Percentiles rank a stretch among this genome's conserved stretches.
phyloP scores from a whole-genome alignment of 2,888 invertebrate genomes.

The Tineola bisselliella region DNA sequence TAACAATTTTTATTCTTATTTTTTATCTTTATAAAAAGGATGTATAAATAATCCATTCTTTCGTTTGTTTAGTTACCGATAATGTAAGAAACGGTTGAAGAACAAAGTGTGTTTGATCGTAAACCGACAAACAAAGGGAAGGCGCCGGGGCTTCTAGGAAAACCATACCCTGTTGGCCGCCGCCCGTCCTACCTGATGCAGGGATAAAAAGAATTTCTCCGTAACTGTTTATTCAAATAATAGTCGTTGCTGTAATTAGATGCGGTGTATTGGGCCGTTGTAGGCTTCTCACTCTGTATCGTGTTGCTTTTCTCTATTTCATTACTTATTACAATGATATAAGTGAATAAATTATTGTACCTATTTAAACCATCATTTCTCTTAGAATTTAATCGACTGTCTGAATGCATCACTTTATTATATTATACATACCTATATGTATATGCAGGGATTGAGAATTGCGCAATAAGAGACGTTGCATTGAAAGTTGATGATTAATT shows the following conservation, averaged over 20 bases:
- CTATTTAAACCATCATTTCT: too few species aligned
- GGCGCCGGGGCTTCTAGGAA: conserved; percentile 11
- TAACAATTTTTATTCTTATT: background rate
- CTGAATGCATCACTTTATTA: too few species aligned
- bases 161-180: background rate
- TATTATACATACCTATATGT: too few species aligned
- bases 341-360: too few species aligned
- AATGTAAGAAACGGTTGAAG: background rate
- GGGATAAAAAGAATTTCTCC: conserved; percentile 3
- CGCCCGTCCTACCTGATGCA: background rate
- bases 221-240: conserved; percentile 11
- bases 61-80: background rate
- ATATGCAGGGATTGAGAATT: too few species aligned
- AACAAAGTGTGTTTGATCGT: conserved; percentile 1
- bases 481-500: too few species aligned
- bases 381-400: too few species aligned
- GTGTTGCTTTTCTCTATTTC: too few species aligned
- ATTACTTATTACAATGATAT: too few species aligned
- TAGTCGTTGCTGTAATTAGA: conserved; percentile 33
- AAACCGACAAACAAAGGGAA: conserved; percentile 5
- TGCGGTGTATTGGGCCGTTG: conserved; percentile 45
- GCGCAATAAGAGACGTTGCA: too few species aligned
- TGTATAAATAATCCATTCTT: background rate
- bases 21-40: background rate
- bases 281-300: background rate